These are phyloP conservation scores for Lanius ludovicianus DNA, from an alignment of 2,113 vertebrate species.

Conservation along the genomic window DNA sequence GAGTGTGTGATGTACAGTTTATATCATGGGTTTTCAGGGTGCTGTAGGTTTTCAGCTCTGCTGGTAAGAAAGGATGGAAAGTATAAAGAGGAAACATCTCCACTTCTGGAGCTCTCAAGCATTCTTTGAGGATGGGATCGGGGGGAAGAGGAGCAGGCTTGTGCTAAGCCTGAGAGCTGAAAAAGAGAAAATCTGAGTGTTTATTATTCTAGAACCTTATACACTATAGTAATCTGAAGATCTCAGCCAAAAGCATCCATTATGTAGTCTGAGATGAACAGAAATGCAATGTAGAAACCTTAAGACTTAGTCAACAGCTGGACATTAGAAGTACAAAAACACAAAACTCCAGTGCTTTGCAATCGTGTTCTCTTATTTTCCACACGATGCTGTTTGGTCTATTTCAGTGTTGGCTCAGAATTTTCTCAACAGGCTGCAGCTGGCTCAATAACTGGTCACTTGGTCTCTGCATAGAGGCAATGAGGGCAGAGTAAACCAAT, in stretches of 20 bases:
- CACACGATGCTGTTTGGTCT: background rate
- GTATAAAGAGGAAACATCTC: background rate
- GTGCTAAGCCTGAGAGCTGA: background rate
- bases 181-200: background rate
- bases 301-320: background rate
- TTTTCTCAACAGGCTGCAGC: background rate
- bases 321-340: background rate
- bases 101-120: background rate
- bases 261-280: background rate
- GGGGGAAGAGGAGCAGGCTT: background rate
- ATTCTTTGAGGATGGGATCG: rapidly evolving
- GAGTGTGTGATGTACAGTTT: background rate
- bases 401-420: background rate
- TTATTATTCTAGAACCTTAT: background rate
- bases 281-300: background rate
- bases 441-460: background rate
- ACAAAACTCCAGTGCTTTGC: background rate
- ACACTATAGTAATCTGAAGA: background rate
- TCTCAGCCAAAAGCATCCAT: background rate
- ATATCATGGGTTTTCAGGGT: background rate
- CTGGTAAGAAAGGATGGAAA: background rate
- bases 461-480: background rate
- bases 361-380: background rate
- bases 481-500: rapidly evolving
- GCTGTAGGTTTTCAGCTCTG: background rate